Percentiles rank a stretch among this genome's conserved stretches.
Conservation (phyloP, 2,797 vertebrate genomes). For the Pseudochirops corinnae region DNA sequence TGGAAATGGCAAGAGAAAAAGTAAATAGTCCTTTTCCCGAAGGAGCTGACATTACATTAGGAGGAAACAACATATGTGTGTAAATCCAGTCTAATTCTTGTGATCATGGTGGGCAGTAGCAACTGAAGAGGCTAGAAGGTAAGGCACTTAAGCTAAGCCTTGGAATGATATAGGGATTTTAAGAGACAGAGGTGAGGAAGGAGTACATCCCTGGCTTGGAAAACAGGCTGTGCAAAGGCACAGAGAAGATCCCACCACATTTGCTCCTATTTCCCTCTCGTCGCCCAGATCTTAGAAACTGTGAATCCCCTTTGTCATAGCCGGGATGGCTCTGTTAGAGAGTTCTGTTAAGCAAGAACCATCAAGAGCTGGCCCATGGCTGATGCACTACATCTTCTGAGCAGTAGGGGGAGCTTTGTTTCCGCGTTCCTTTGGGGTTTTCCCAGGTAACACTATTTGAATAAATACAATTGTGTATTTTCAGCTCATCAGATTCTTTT, state of each 20-base stretch:
- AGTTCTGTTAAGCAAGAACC: neutral
- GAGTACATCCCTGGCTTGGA: neutral
- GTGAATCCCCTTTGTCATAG: neutral
- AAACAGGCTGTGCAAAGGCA: neutral
- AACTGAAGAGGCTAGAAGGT: neutral
- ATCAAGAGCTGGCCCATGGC: neutral
- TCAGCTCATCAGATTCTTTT: slow-evolving; percentile 16
- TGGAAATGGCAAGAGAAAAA: neutral
- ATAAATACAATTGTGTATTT: neutral
- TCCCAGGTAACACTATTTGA: slow-evolving; percentile 11
- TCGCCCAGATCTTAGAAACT: neutral
- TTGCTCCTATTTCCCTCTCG: neutral
- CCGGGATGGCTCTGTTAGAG: neutral
- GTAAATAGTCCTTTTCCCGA: neutral
- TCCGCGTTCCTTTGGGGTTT: neutral
- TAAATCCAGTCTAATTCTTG: neutral
- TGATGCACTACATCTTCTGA: neutral
- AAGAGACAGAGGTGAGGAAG: neutral
- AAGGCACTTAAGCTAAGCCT: neutral
- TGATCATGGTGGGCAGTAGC: neutral
- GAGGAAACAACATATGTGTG: neutral
- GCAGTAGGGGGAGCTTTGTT: neutral
- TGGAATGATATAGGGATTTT: neutral
- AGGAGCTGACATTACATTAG: neutral
- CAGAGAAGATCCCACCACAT: neutral